These are phyloP conservation scores for Trissolcus brochymenae DNA, from an alignment of 2,888 invertebrate genomes.

Conservation along the genomic window DNA sequence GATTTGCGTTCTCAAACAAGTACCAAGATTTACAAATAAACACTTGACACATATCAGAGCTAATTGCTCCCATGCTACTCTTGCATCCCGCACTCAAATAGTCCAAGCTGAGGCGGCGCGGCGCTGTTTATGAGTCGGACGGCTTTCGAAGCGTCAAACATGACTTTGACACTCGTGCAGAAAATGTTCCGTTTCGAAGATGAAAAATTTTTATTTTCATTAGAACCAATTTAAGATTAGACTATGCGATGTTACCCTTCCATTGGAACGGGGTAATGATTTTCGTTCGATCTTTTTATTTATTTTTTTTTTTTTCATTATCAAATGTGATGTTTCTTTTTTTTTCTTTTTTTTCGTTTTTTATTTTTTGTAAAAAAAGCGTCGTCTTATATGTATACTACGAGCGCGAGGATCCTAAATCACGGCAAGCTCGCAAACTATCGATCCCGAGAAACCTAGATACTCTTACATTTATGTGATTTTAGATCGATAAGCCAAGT, in stretches of 20 bases:
- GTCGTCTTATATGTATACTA: background rate
- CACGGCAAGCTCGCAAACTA: conserved; percentile 53
- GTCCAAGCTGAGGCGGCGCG: conserved; percentile 6
- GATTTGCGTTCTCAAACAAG: conserved; percentile 20
- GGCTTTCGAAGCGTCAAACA: conserved; percentile 9
- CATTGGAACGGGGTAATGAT: too few relatives aligned
- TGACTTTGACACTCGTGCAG: too few relatives aligned
- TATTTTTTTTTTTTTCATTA: too few relatives aligned
- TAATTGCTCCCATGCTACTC: conserved; percentile 49
- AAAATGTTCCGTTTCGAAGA: conserved; percentile 1
- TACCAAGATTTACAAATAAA: conserved; percentile 23
- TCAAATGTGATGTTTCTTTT: too few relatives aligned
- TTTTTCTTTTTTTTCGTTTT: too few relatives aligned
- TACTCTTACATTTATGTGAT: conserved; percentile 74
- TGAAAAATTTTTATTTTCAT: background rate
- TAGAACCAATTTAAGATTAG: conserved; percentile 1
- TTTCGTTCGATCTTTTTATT: conserved; percentile 9
- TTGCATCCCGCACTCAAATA: conserved; percentile 32
- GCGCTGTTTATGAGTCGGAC: background rate
- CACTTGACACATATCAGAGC: conserved; percentile 51
- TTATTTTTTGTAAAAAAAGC: too few relatives aligned
- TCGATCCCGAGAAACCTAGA: conserved; percentile 57
- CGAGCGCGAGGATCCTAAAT: conserved; percentile 57
- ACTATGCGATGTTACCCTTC: conserved; percentile 14
- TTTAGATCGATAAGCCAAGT: conserved; percentile 70